Evolutionary conservation across 2,888 invertebrate species (phyloP), one percentile per base, ranked within the genome.

Genomic region (Drosophila trichaetosa): DNA sequence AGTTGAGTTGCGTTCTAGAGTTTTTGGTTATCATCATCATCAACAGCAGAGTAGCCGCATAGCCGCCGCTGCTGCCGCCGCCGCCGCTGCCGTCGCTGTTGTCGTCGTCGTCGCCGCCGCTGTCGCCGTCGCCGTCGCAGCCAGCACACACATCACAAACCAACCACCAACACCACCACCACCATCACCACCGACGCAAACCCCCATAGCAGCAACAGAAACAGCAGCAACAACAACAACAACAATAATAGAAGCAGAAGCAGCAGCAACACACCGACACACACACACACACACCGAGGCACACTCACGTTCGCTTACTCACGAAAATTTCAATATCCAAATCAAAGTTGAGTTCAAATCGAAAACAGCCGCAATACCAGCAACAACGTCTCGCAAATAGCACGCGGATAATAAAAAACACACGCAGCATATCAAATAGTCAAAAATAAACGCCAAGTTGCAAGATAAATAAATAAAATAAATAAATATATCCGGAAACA

Each of bases 271-370:
- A 56, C 61, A 49, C 68, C 67, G 65, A 69, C 65, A 64, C 68
- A 66, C 65, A 62, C 66, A 59, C 56, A 36, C 54, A 59, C 48
- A 68, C 60, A 66, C 57, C 48, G 46, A 65, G 58, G 66, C 73
- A 61, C 52, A 53, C 69, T 69, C 75, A 75, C 80, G 71, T 72
- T 73, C 78, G 78, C 79, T 80, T 84, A 81, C 83, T 79, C 87
- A 81, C 91, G 90, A 90, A 89, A 90, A 88, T 88, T 88, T 88
- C 88, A 88, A 88, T 88, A 88, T 86, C 89, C 89, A 88, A 91
- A 91, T 91, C 91, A 91, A 91, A 91, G 91, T 91, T 90, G 87
- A 90, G 91, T 91, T 91, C 91, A 91, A 91, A 91, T 91, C 91
- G 91, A 91, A 91, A 89, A 89, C 91, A 90, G 90, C 91, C 89